phyloP scores from a whole-genome alignment of 2,113 vertebrate species.

The Nibea albiflora region DNA sequence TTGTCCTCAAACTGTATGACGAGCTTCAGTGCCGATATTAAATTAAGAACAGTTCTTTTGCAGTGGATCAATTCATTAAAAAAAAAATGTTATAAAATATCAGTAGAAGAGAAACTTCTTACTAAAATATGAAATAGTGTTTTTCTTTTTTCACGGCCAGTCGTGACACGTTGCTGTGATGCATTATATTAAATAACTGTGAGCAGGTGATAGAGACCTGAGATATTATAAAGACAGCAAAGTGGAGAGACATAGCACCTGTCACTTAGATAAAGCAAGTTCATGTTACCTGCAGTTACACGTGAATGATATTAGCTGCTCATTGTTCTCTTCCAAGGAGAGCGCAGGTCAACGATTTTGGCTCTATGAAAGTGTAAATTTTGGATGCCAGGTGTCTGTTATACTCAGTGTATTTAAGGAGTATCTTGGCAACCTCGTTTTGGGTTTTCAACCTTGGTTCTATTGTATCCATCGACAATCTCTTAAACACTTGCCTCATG shows the following conservation, averaged over 20 bases:
- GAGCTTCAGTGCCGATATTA: constrained; percentile 54
- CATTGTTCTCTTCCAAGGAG: constrained; percentile 14
- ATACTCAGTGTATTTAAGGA: background rate
- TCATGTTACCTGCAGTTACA: constrained; percentile 33
- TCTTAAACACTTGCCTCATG: constrained; percentile 22
- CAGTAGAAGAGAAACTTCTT: constrained; percentile 8
- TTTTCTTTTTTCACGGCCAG: background rate
- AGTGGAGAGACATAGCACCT: constrained; percentile 22
- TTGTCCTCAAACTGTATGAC: constrained; percentile 63
- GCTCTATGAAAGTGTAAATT: constrained; percentile 2
- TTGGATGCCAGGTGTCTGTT: background rate
- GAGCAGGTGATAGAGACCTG: background rate
- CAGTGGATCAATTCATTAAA: too few species aligned
- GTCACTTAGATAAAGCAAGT: constrained; percentile 18
- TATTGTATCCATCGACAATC: background rate
- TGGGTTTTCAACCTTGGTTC: constrained; percentile 2
- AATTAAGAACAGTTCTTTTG: constrained; percentile 27
- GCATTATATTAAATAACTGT: constrained; percentile 5
- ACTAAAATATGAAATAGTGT: background rate
- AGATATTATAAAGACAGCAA: constrained; percentile 9
- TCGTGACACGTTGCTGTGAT: background rate
- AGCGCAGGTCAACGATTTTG: constrained; percentile 40
- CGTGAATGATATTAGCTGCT: constrained; percentile 19
- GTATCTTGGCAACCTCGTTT: constrained; percentile 7
- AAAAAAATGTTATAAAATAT: background rate